phyloP scores from a whole-genome alignment of 2,113 vertebrate species.

The Leucosticte australis region DNA sequence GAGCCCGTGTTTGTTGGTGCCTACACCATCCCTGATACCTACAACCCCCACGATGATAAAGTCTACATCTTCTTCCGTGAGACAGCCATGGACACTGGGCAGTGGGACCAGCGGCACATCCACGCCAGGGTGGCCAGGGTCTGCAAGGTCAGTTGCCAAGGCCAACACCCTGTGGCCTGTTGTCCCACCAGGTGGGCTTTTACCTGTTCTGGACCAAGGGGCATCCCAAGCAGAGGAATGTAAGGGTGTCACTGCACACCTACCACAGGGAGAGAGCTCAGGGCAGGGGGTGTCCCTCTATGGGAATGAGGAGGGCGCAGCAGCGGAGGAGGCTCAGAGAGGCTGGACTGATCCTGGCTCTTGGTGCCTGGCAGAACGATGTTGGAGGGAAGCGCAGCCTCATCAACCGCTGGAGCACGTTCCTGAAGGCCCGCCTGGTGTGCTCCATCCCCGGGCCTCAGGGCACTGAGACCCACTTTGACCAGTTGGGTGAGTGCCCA shows the following conservation, averaged over 20 bases:
- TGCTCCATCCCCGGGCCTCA: conserved; percentile 80
- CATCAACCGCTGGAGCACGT: conserved; percentile 90
- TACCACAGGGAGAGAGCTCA: not conserved
- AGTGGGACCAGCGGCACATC: conserved; percentile 77
- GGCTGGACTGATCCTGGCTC: not conserved
- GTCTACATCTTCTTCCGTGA: conserved; percentile 89
- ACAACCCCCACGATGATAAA: conserved; percentile 83
- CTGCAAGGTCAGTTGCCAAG: conserved; percentile 79
- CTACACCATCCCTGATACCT: conserved; percentile 82
- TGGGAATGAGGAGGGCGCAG: not conserved
- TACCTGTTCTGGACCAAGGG: not conserved
- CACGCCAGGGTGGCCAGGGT: conserved; percentile 85
- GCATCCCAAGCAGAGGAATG: not conserved
- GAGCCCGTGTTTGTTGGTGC: conserved; percentile 80
- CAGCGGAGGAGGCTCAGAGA: not conserved
- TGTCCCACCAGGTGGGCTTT: not conserved
- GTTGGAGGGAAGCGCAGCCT: conserved; percentile 82
- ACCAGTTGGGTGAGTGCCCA: conserved; percentile 77
- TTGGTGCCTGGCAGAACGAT: conserved; percentile 78
- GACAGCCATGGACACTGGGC: conserved; percentile 76
- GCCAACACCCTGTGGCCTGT: fast-evolving
- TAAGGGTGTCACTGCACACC: not conserved
- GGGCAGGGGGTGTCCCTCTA: not conserved
- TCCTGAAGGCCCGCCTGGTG: conserved; percentile 85
- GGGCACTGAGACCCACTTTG: conserved; percentile 82